A percentile compares a stretch with the other conserved stretches of the same genome.
These are phyloP conservation scores for Chelonia mydas DNA, from an alignment of 2,797 vertebrate genomes.

Conservation along the genomic window DNA sequence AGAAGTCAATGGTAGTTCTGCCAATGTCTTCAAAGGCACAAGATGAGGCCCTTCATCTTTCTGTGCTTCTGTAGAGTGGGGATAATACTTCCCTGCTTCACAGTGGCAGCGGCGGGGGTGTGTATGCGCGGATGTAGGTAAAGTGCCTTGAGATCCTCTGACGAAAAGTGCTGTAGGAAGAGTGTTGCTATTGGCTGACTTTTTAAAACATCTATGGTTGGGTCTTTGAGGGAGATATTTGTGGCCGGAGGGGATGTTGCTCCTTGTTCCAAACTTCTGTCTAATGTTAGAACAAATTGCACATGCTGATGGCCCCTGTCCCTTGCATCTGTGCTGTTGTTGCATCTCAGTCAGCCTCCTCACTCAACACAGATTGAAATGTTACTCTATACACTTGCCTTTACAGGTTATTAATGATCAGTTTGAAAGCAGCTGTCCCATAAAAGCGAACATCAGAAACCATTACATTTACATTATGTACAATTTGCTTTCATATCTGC, in stretches of 20 bases:
- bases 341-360: background rate
- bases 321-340: background rate
- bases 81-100: background rate
- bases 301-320: background rate
- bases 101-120: no score
- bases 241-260: background rate
- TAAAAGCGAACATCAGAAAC: conserved; percentile 64
- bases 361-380: conserved; percentile 56
- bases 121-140: background rate
- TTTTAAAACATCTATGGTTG: background rate
- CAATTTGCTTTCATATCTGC: conserved; percentile 57
- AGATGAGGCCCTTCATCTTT: background rate
- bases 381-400: conserved; percentile 60
- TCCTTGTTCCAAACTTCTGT: background rate
- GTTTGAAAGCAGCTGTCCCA: conserved; percentile 70
- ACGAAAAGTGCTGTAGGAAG: background rate
- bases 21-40: background rate
- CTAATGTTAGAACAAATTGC: background rate
- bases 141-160: background rate
- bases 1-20: background rate
- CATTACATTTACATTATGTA: conserved; percentile 22
- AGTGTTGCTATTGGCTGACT: background rate
- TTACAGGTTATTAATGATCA: conserved; percentile 73
- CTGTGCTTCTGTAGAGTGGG: rapidly evolving
- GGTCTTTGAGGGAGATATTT: rapidly evolving